Percentiles rank a stretch among this genome's conserved stretches.
These are phyloP conservation scores for Ricordea florida DNA, from an alignment of 92 coral and sea anemone species.

Conservation along the genomic window DNA sequence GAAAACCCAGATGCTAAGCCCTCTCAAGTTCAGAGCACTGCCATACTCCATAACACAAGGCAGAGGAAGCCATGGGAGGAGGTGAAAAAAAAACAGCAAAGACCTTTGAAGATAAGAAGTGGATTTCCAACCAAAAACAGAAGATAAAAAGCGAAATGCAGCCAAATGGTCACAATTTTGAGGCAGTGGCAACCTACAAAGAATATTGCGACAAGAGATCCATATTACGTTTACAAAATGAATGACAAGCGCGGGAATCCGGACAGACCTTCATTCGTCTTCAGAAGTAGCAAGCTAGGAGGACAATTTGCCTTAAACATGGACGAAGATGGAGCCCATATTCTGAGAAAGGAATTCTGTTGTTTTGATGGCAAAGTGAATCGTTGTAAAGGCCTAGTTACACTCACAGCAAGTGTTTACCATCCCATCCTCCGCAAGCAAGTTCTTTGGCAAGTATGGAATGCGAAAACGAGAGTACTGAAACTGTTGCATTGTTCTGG, in stretches of 20 bases:
- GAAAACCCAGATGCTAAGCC: constrained; percentile 50
- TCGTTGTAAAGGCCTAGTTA: constrained; percentile 41
- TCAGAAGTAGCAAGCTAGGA: constrained; percentile 49
- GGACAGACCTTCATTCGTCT: constrained; percentile 62
- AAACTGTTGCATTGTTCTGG: constrained; percentile 53
- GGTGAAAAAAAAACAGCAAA: constrained; percentile 29
- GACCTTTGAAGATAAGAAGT: constrained; percentile 30
- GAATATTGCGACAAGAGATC: constrained; percentile 40
- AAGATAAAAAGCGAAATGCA: constrained; percentile 19
- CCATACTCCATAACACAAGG: constrained; percentile 22
- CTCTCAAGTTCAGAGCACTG: constrained; percentile 37
- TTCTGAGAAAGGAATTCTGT: constrained; percentile 54
- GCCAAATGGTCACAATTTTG: constrained; percentile 58
- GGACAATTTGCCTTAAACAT: constrained; percentile 35
- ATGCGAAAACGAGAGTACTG: constrained; percentile 12
- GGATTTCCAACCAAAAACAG: constrained; percentile 57
- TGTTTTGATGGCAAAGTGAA: constrained; percentile 69
- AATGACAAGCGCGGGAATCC: constrained; percentile 66
- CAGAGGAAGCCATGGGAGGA: constrained; percentile 30
- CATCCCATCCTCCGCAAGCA: constrained; percentile 56
- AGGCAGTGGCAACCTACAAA: constrained; percentile 52
- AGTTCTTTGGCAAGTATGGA: constrained; percentile 36
- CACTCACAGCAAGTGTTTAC: constrained; percentile 65
- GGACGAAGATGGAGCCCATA: constrained; percentile 8
- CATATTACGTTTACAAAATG: constrained; percentile 34